phyloP scores from a whole-genome alignment of 2,797 vertebrate genomes.

The Mus minutoides region DNA sequence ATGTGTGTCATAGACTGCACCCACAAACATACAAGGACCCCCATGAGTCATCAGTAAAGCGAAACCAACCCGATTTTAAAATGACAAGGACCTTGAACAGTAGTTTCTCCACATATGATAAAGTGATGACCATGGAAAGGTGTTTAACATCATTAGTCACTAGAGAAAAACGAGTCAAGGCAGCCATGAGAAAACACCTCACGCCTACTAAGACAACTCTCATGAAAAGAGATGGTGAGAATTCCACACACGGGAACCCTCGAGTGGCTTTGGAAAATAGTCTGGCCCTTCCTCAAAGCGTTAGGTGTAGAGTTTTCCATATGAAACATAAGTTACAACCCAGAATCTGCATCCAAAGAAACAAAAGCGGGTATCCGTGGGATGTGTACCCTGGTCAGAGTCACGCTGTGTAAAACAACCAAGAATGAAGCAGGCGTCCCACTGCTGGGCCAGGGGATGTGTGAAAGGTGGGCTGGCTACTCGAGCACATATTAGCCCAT shows the following conservation, averaged over 20 bases:
- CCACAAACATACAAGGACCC: background rate
- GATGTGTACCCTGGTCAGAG: background rate
- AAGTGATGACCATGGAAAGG: background rate
- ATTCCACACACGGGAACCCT: background rate
- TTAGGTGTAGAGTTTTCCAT: background rate
- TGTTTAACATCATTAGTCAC: background rate
- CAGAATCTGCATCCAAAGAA: background rate
- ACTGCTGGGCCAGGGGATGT: background rate
- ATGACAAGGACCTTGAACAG: background rate
- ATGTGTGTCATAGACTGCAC: background rate
- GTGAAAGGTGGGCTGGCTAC: background rate
- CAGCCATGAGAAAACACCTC: background rate
- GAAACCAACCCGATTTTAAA: background rate
- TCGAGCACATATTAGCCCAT: background rate
- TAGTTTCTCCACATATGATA: constrained; percentile 6
- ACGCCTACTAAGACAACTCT: too few species aligned
- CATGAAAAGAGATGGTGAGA: background rate
- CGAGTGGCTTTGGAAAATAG: background rate
- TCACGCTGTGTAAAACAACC: background rate
- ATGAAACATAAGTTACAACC: background rate
- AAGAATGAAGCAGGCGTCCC: background rate
- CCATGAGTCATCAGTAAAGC: background rate
- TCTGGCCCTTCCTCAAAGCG: background rate
- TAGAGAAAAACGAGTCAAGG: background rate
- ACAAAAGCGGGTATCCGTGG: background rate